A percentile compares a stretch with the other conserved stretches of the same genome.
phyloP scores from a whole-genome alignment of 1,140 invertebrate genomes.

The Micrasema minimum region DNA sequence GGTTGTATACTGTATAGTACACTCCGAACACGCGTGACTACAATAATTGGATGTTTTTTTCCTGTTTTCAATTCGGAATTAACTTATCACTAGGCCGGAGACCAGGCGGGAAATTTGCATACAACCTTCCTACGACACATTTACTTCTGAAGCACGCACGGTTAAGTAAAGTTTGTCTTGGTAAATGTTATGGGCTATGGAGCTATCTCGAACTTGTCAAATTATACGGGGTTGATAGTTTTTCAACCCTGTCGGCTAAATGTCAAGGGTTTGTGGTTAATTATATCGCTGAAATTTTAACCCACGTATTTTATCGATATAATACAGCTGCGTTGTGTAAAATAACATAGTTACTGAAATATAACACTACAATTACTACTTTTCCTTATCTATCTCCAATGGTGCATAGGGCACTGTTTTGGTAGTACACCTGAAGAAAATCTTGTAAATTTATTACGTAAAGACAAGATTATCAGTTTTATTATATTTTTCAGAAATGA shows the following conservation, averaged over 20 bases:
- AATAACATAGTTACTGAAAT: too few relatives aligned
- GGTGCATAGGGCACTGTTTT: too few relatives aligned
- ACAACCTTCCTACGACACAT: slow-evolving; percentile 50
- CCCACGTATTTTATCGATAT: too few relatives aligned
- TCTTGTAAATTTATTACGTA: too few relatives aligned
- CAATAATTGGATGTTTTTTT: slow-evolving; percentile 51
- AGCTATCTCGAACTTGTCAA: slow-evolving; percentile 19
- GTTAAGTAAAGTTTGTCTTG: slow-evolving; percentile 14
- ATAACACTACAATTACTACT: too few relatives aligned
- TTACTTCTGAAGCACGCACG: slow-evolving; percentile 46
- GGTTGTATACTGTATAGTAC: too few relatives aligned
- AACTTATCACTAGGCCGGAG: slow-evolving; percentile 47
- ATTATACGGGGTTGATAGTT: slow-evolving; percentile 28
- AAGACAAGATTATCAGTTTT: too few relatives aligned
- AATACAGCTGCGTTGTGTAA: too few relatives aligned
- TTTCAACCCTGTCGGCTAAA: slow-evolving; percentile 24
- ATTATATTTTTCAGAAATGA: too few relatives aligned
- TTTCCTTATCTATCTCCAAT: too few relatives aligned
- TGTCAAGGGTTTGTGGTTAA: slow-evolving; percentile 5
- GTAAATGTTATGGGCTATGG: slow-evolving; percentile 14
- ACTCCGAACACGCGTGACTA: slow-evolving; percentile 46
- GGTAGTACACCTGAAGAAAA: too few relatives aligned
- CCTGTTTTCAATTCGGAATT: slow-evolving; percentile 51
- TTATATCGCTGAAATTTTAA: too few relatives aligned
- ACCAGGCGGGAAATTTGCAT: slow-evolving; percentile 45